Evolutionary conservation across 2,888 invertebrate species (phyloP), one percentile per base, ranked within the genome.

Genomic region (Drosophila limbata): DNA sequence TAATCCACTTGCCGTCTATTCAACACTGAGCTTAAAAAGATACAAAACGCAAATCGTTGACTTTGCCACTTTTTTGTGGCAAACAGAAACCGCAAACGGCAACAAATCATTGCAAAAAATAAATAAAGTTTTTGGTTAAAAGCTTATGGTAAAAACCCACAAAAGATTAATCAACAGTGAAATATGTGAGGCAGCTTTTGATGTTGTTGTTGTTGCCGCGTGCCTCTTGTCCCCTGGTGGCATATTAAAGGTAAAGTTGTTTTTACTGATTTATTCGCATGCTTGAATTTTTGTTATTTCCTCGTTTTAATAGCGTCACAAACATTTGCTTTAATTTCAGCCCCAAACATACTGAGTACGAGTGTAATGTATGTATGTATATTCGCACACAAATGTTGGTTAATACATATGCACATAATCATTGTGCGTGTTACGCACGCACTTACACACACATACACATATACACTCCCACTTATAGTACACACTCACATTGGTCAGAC

Each of bases 261-360:
- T 64, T 35, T 35, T 35, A 55, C 65, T 70, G 64, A 69, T 61
- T 71, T 53, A 69, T 79, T 74, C 57, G 68, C 73, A 47, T 61
- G 81, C 71, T 67, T 67, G 69, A 83, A 86, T 84, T 83, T 83
- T 66, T 84, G 75, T 70, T 72, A 72, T 65, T 84, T 78, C 25
- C 65, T 40, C 25, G 51, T 69, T 72, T 81, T 78, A 84, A 86
- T 77, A 75, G 67, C 73, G 78, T 63, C 69, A 62, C 78, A 68
- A 78, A 63, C 71, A 84, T 83, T 77, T 73, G 47, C 59, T 50
- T 62, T 73, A 73, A 83, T 86, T 85, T 71, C 52, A 57, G 40
- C 31, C 48, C 60, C 47, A 42, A 37, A 56, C 37, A n/a, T 17
- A 28, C 28, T 6, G 1, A 28, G 28, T 28, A 28, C 8, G 28